Evolutionary conservation across 2,888 invertebrate genomes (phyloP), one percentile per base, ranked within the genome.

Genomic region (Ormyrus rosae): DNA sequence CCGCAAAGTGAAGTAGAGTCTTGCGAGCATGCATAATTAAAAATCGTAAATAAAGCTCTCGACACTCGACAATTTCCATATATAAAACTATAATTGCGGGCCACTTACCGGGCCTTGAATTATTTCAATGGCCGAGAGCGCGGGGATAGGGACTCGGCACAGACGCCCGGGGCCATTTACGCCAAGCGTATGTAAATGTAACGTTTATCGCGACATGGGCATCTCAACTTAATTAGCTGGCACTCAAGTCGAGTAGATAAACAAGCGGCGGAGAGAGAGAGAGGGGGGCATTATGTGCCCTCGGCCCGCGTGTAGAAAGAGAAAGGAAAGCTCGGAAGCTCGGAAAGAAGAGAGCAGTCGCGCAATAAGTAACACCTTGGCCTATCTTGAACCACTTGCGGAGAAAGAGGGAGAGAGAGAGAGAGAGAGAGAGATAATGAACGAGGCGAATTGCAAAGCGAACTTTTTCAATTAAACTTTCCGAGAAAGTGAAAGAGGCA

Each of bases 391-490:
- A 53, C 84, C 83, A 78, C 80, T 34, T 77, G 74, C 81, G 19
- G 34, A 50, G 64, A 8, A 50, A 11, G 48, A 46, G 13, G 10
- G n/a, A 11, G 48, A 55, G 11, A 9, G 19, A 19, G 19, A 19
- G 19, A 19, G 19, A 19, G 19, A 19, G 60, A n/a, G 46, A 11
- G 13, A 64, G 83, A 85, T 88, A 89, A 87, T 86, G 86, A 87
- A 87, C 84, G 85, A 85, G 34, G 86, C 85, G 86, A 88, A 88
- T 87, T 88, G 85, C 85, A 81, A 73, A 82, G 83, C 85, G 84
- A 89, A 89, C 85, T 89, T 89, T 89, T 89, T 87, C 88, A 88
- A 89, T 89, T 89, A 89, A 88, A 89, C 82, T 86, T 86, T 55
- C 13, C 19, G 51, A 55, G n/a, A 34, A 55, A 50, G 58, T 11